Conservation (phyloP, 2,113 vertebrate species). For the Globicephala melas region DNA sequence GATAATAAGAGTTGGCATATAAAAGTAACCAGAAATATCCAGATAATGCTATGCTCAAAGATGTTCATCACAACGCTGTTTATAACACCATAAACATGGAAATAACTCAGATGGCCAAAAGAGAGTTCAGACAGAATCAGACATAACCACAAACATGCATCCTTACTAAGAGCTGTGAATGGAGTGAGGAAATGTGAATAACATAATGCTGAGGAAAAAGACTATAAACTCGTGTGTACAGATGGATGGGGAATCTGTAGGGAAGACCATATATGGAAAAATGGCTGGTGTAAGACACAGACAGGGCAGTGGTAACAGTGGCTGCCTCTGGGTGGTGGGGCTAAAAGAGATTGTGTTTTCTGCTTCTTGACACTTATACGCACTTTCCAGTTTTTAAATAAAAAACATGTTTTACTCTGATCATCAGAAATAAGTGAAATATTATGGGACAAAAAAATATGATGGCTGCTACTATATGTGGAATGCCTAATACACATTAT, state of each 20-base stretch:
- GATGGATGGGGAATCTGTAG: neutral
- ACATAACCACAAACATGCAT: neutral
- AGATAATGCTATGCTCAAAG: neutral
- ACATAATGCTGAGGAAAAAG: neutral
- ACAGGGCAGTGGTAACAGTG: neutral
- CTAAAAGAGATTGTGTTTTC: neutral
- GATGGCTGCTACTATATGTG: neutral
- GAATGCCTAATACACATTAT: neutral
- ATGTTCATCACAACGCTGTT: neutral
- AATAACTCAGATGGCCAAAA: neutral
- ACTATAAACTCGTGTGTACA: accelerated
- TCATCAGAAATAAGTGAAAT: slow-evolving; percentile 2
- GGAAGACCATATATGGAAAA: neutral
- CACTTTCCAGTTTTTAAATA: neutral
- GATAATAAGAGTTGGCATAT: neutral
- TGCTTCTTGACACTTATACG: neutral
- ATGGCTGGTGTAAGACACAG: too few relatives aligned
- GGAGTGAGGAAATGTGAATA: neutral
- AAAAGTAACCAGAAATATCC: neutral
- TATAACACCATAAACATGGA: neutral
- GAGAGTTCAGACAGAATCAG: neutral
- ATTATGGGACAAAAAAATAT: neutral
- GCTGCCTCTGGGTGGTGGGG: neutral
- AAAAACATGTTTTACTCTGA: neutral
- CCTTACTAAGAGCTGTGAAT: too few relatives aligned